A percentile compares a stretch with the other conserved stretches of the same genome.
Evolutionary conservation across 2,113 vertebrate genomes (phyloP).

Genomic region (Lethenteron reissneri): DNA sequence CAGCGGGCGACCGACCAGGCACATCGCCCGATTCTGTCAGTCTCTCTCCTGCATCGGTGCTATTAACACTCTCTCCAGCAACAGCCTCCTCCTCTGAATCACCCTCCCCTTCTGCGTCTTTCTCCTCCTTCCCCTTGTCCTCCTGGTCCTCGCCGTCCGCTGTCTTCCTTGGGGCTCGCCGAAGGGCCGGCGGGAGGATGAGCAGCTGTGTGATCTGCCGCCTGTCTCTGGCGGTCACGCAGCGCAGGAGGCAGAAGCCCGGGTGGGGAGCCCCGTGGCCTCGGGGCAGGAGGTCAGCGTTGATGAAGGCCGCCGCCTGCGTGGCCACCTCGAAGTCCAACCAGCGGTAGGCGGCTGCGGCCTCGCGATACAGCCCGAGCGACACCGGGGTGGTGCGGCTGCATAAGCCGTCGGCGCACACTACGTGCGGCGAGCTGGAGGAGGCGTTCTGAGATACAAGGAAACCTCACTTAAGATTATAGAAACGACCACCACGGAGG

Average conservation of each 20-base stretch:
- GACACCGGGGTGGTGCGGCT: slow-evolving; percentile 7
- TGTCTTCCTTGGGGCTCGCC: background rate
- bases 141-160: background rate
- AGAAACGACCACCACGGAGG: no score
- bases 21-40: no score
- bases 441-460: no score
- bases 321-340: slow-evolving; percentile 9
- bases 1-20: background rate
- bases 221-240: slow-evolving; percentile 7
- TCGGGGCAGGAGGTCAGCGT: slow-evolving; percentile 6
- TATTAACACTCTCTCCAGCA: no score
- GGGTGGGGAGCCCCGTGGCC: slow-evolving; percentile 9
- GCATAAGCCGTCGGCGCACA: slow-evolving; percentile 11
- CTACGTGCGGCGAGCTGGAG: background rate
- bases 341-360: slow-evolving; percentile 10
- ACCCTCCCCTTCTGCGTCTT: no score
- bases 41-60: no score
- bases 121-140: no score
- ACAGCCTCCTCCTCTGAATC: no score
- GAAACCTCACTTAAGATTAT: no score
- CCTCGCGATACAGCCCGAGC: slow-evolving; percentile 9
- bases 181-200: slow-evolving; percentile 11
- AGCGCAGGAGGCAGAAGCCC: slow-evolving; percentile 13
- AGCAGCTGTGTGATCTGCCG: slow-evolving; percentile 12
- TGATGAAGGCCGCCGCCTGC: slow-evolving; percentile 7